Conservation (phyloP, 1,140 invertebrate species). For the Drosophila ananassae region DNA sequence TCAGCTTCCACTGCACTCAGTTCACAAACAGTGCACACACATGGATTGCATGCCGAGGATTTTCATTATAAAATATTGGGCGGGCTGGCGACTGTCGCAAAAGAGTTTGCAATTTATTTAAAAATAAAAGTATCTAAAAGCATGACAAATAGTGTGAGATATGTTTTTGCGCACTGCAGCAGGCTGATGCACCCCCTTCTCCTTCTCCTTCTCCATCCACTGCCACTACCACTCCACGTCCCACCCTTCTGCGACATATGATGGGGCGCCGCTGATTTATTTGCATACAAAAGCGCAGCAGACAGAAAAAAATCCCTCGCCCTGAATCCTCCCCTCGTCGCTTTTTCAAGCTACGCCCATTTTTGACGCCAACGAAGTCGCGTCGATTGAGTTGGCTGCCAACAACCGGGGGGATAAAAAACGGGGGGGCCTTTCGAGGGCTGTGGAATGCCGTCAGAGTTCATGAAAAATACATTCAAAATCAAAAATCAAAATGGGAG, state of each 20-base stretch:
- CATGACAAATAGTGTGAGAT: conserved; percentile 82
- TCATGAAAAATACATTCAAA: conserved; percentile 51
- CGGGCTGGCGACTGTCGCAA: conserved; percentile 52
- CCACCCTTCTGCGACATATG: conserved; percentile 61
- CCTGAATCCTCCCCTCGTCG: conserved; percentile 34
- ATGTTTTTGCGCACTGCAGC: conserved; percentile 77
- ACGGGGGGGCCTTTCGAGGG: not conserved
- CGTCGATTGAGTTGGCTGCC: conserved; percentile 45
- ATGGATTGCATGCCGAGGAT: conserved; percentile 53
- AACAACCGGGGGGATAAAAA: conserved; percentile 30
- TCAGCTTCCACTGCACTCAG: conserved; percentile 68
- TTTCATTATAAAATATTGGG: conserved; percentile 83
- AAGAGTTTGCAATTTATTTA: conserved; percentile 81
- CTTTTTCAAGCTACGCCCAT: conserved; percentile 56
- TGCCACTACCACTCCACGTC: not conserved
- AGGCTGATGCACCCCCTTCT: conserved; percentile 13
- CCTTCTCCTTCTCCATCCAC: not conserved
- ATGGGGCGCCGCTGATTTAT: conserved; percentile 79
- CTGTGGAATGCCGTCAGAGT: conserved; percentile 26
- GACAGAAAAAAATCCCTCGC: conserved; percentile 37
- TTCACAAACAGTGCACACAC: conserved; percentile 1
- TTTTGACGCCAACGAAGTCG: conserved; percentile 68
- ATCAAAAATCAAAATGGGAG: conserved; percentile 47
- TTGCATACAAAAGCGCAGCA: conserved; percentile 80
- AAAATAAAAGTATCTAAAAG: conserved; percentile 77